phyloP scores from a whole-genome alignment of 2,113 vertebrate genomes.

The Hydrochoerus hydrochaeris region DNA sequence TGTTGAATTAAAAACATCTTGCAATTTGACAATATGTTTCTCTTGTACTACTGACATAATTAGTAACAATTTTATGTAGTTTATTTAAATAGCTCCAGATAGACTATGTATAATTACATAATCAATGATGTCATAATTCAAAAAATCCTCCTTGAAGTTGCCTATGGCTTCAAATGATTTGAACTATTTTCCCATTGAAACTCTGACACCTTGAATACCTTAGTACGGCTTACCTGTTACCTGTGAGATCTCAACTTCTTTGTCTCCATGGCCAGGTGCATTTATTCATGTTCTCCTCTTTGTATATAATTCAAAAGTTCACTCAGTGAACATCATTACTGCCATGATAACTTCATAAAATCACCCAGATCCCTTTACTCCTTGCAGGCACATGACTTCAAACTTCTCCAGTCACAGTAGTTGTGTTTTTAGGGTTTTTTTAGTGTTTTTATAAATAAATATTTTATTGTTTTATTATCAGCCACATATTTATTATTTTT shows the following conservation, averaged over 20 bases:
- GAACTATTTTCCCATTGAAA: background rate
- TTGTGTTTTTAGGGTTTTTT: background rate
- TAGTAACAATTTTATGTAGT: conserved; percentile 5
- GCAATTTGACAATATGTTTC: conserved; percentile 27
- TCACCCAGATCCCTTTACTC: background rate
- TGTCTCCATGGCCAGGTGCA: background rate
- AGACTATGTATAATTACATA: background rate
- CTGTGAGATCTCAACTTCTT: background rate
- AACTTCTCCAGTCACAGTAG: background rate
- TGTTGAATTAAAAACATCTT: background rate
- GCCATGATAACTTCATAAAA: background rate
- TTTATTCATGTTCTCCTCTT: background rate
- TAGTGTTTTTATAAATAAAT: background rate
- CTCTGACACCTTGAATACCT: background rate
- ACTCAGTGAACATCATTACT: background rate
- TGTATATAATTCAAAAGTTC: background rate
- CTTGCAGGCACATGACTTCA: background rate
- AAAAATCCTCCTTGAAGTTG: background rate
- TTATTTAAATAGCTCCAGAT: background rate
- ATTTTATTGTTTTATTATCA: background rate
- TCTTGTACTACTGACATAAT: background rate
- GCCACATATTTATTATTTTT: background rate
- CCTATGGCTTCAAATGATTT: background rate
- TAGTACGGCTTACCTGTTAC: background rate
- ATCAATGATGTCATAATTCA: background rate